Percentiles rank a stretch among this genome's conserved stretches.
phyloP scores from a whole-genome alignment of 2,888 invertebrate genomes.

The Synergus japonicus region DNA sequence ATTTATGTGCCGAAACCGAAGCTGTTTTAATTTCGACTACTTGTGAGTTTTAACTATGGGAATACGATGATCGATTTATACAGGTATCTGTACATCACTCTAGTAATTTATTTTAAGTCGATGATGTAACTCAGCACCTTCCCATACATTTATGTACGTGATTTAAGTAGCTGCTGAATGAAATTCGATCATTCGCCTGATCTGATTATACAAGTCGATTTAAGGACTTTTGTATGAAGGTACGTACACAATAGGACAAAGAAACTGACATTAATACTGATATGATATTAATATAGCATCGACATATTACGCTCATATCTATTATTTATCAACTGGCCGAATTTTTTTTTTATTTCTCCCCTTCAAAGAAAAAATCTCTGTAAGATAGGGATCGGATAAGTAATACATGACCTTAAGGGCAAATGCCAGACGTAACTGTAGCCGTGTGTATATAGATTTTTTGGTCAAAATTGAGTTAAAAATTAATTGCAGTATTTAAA shows the following conservation, averaged over 20 bases:
- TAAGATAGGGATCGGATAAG: too few species aligned
- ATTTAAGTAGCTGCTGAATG: not conserved
- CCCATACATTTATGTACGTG: not conserved
- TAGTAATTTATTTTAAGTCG: constrained; percentile 14
- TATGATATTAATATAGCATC: too few species aligned
- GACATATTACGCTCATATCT: too few species aligned
- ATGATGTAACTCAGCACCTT: not conserved
- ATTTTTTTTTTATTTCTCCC: not conserved
- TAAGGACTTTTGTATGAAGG: not conserved
- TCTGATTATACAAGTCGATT: constrained; percentile 19
- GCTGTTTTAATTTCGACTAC: not conserved
- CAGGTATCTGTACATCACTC: not conserved
- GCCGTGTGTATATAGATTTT: too few species aligned
- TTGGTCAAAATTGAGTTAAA: too few species aligned
- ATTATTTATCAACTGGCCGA: too few species aligned
- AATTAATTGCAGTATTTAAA: too few species aligned
- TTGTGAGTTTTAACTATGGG: not conserved
- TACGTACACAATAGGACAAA: too few species aligned
- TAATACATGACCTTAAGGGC: too few species aligned
- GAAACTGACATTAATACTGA: too few species aligned
- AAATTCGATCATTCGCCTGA: not conserved
- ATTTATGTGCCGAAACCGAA: not conserved
- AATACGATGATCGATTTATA: constrained; percentile 6
- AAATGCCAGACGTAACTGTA: too few species aligned
- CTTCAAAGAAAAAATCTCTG: too few species aligned